phyloP scores from a whole-genome alignment of 2,888 invertebrate genomes.

The Conops quadrifasciatus region DNA sequence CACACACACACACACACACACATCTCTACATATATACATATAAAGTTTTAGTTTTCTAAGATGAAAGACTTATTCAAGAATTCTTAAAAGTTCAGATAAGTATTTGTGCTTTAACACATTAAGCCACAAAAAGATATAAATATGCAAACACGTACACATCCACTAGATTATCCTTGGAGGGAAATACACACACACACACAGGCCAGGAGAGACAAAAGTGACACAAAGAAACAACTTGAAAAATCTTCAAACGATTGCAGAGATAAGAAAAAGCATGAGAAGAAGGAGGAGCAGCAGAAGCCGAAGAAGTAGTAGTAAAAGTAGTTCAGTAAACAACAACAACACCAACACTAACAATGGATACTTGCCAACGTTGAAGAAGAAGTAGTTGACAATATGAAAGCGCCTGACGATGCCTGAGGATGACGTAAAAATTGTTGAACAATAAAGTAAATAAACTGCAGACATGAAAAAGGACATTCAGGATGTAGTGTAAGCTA shows the following conservation, averaged over 20 bases:
- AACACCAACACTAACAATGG: no score
- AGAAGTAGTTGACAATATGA: slow-evolving; percentile 22
- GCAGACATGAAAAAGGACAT: slow-evolving; percentile 21
- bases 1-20: slow-evolving; percentile 5
- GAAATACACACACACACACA: slow-evolving; percentile 7
- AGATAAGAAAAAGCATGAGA: background rate
- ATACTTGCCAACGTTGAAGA: slow-evolving; percentile 5
- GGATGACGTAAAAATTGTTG: slow-evolving; percentile 13
- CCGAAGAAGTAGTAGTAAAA: background rate
- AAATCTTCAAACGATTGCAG: background rate
- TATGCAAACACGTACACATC: slow-evolving; percentile 12
- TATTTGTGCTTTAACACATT: slow-evolving; percentile 29
- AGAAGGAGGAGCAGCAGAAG: background rate
- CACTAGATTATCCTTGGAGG: background rate
- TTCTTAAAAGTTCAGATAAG: slow-evolving; percentile 31
- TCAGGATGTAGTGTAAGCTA: background rate
- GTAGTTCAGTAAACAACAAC: background rate
- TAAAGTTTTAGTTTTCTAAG: slow-evolving; percentile 8
- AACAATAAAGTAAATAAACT: slow-evolving; percentile 30
- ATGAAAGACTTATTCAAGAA: slow-evolving; percentile 30
- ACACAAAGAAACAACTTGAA: slow-evolving; percentile 32
- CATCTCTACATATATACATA: background rate
- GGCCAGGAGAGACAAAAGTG: slow-evolving; percentile 19
- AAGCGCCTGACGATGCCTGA: slow-evolving; percentile 7
- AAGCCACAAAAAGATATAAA: slow-evolving; percentile 20